Evolutionary conservation across 92 coral and sea anemone species (phyloP).

Genomic region (Porites lobata): DNA sequence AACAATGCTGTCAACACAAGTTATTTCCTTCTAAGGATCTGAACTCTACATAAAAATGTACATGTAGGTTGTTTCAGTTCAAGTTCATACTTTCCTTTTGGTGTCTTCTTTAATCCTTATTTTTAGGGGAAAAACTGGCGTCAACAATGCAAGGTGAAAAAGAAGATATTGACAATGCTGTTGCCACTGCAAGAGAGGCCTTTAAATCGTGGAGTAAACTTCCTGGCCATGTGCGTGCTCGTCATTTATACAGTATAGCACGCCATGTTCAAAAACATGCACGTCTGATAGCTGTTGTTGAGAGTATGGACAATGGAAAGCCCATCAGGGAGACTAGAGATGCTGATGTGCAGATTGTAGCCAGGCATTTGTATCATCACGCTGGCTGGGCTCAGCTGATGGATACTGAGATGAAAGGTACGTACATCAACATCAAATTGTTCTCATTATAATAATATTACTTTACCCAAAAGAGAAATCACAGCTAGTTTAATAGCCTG

Average conservation of each 20-base stretch:
- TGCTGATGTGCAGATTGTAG: conserved; percentile 95
- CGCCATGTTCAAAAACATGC: conserved; percentile 99
- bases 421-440: neutral
- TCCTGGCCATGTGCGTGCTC: conserved; percentile 96
- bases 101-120: neutral
- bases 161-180: conserved; percentile 91
- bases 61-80: no score
- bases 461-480: neutral
- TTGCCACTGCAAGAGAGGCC: conserved; percentile 88
- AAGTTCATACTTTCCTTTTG: neutral
- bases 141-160: conserved; percentile 94
- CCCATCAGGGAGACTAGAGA: conserved; percentile 96
- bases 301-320: conserved; percentile 98
- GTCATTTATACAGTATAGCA: conserved; percentile 94
- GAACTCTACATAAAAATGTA: no score
- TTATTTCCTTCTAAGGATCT: no score
- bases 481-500: no score
- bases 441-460: neutral
- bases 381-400: conserved; percentile 99
- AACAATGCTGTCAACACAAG: no score
- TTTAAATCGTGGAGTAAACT: conserved; percentile 92
- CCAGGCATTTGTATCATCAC: conserved; percentile 93
- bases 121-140: conserved; percentile 90
- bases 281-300: conserved; percentile 92
- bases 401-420: conserved; percentile 98